Percentiles rank a stretch among this genome's conserved stretches.
Evolutionary conservation across 2,888 invertebrate genomes (phyloP).

Genomic region (Melitaea athalia): DNA sequence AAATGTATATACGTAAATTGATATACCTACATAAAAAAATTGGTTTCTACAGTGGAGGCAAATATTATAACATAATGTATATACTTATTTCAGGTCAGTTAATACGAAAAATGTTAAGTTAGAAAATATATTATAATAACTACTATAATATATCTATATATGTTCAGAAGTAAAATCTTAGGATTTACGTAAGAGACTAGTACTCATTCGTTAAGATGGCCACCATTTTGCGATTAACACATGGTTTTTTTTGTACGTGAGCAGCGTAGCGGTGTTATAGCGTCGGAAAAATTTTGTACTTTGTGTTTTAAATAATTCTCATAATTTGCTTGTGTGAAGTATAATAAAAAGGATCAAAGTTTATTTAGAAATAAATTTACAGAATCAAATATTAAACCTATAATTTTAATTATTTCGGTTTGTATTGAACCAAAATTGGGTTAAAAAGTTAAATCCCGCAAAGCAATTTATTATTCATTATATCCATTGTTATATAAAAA

Average conservation of each 20-base stretch:
- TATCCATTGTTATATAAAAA: not conserved
- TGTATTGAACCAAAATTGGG: not conserved
- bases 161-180: conserved; percentile 22
- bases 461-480: not conserved
- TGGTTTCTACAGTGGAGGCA: too few species aligned
- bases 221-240: conserved; percentile 73
- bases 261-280: conserved; percentile 56
- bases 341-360: too few species aligned
- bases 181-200: conserved; percentile 59
- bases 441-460: not conserved
- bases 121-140: not conserved
- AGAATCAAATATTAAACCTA: too few species aligned
- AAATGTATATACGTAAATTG: too few species aligned
- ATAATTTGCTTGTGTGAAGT: not conserved
- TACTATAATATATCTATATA: conserved; percentile 12
- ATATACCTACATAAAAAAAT: conserved; percentile 44
- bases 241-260: conserved; percentile 68
- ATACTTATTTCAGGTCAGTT: not conserved
- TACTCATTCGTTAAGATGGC: conserved; percentile 43
- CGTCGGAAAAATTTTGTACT: conserved; percentile 14
- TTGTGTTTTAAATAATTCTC: not conserved
- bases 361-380: too few species aligned
- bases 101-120: not conserved
- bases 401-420: too few species aligned
- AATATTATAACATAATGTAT: not conserved